phyloP scores from a whole-genome alignment of 2,888 invertebrate species.

The Ormyrus pomaceus region DNA sequence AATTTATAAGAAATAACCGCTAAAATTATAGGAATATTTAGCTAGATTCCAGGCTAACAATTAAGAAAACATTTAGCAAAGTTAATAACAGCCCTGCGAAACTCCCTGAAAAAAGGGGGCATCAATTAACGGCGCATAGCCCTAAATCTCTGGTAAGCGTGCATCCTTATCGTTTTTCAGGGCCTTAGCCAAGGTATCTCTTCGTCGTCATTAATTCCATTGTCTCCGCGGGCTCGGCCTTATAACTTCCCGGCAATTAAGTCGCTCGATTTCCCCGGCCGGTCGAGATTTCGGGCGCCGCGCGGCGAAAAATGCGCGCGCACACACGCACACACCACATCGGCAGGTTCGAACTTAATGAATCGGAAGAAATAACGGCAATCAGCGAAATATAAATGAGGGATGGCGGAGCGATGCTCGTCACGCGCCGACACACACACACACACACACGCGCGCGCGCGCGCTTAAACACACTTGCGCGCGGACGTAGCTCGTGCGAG shows the following conservation, averaged over 20 bases:
- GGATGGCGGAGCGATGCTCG: constrained; percentile 66
- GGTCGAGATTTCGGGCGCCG: constrained; percentile 29
- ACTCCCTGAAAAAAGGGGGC: background rate
- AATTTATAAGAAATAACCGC: too few relatives aligned
- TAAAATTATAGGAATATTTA: too few relatives aligned
- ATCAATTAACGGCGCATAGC: constrained; percentile 37
- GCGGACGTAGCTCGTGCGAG: constrained; percentile 48
- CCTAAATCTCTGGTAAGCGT: constrained; percentile 44
- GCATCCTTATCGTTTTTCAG: constrained; percentile 53
- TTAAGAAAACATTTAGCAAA: too few relatives aligned
- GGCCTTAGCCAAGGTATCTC: constrained; percentile 44
- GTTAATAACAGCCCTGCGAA: too few relatives aligned
- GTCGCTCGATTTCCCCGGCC: constrained; percentile 51
- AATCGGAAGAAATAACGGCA: constrained; percentile 71
- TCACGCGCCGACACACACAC: constrained; percentile 65
- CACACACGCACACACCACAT: background rate
- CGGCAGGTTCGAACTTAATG: constrained; percentile 37
- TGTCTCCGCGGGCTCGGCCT: constrained; percentile 48
- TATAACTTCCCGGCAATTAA: constrained; percentile 58
- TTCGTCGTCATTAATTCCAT: constrained; percentile 59
- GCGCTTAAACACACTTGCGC: background rate
- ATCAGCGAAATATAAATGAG: constrained; percentile 74
- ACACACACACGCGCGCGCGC: background rate
- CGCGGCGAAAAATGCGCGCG: constrained; percentile 30
- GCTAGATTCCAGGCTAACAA: too few relatives aligned